These are phyloP conservation scores for Nymphalis c-album DNA, from an alignment of 2,888 invertebrate species.

Conservation along the genomic window DNA sequence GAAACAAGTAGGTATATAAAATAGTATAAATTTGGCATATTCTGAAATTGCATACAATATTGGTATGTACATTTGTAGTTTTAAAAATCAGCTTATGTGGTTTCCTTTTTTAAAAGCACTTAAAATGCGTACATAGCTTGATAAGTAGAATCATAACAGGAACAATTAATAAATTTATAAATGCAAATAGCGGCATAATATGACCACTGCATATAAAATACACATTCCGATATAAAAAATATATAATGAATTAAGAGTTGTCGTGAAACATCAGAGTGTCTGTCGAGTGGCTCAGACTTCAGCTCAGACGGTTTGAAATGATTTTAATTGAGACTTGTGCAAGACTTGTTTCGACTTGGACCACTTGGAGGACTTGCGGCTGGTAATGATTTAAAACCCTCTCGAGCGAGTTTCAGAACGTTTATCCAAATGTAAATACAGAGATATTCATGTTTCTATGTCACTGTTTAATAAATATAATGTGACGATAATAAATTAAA, in stretches of 20 bases:
- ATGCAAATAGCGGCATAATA: slow-evolving; percentile 32
- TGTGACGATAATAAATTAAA: too few species aligned
- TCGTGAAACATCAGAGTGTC: slow-evolving; percentile 39
- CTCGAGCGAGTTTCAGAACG: not conserved
- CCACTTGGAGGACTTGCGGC: slow-evolving; percentile 12
- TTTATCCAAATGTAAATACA: slow-evolving; percentile 3
- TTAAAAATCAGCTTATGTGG: too few species aligned
- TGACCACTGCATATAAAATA: slow-evolving; percentile 26
- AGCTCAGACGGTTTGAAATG: slow-evolving; percentile 11
- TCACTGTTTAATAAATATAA: too few species aligned
- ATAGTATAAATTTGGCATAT: too few species aligned
- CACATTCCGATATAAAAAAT: slow-evolving; percentile 44
- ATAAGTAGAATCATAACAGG: too few species aligned
- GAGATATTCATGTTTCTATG: too few species aligned
- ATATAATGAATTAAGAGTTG: slow-evolving; percentile 42
- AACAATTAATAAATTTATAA: not conserved
- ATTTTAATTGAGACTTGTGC: slow-evolving; percentile 22
- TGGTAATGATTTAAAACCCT: slow-evolving; percentile 13
- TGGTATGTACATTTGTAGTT: too few species aligned
- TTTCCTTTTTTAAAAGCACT: too few species aligned
- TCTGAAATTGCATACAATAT: too few species aligned
- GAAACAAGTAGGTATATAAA: too few species aligned
- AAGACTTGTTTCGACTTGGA: slow-evolving; percentile 17
- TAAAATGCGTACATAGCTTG: too few species aligned
- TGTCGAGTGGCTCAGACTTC: slow-evolving; percentile 36